phyloP scores from a whole-genome alignment of 1,140 invertebrate genomes.

The Neelides sp. region DNA sequence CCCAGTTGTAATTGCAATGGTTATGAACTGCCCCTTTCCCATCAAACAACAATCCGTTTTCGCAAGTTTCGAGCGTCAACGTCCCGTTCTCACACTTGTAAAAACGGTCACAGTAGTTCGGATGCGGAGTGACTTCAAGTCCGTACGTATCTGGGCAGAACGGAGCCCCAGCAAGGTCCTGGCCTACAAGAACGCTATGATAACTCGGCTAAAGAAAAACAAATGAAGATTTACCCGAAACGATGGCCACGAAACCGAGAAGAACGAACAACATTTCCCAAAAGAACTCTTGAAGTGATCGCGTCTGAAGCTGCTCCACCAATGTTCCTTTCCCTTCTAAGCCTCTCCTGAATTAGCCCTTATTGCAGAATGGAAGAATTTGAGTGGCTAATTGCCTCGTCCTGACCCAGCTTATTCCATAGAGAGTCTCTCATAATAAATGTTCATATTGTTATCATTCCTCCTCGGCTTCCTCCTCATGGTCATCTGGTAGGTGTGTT shows the following conservation, averaged over 20 bases:
- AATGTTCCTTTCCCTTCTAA: slow-evolving; percentile 3
- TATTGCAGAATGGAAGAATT: no score
- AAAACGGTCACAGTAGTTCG: slow-evolving; percentile 69
- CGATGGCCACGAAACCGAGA: not conserved
- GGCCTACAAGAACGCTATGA: not conserved
- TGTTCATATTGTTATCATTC: no score
- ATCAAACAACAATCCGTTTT: slow-evolving; percentile 80
- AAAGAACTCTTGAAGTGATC: slow-evolving; percentile 3
- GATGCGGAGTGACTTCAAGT: slow-evolving; percentile 66
- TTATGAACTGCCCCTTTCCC: slow-evolving; percentile 75
- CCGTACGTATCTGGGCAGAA: slow-evolving; percentile 54
- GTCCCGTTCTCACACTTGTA: slow-evolving; percentile 84
- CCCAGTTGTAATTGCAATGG: slow-evolving; percentile 90
- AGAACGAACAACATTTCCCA: slow-evolving; percentile 7
- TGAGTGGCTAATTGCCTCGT: no score
- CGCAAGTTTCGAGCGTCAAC: slow-evolving; percentile 73
- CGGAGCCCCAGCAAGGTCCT: slow-evolving; percentile 21
- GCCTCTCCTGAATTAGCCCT: not conserved
- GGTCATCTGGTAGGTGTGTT: no score
- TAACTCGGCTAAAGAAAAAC: slow-evolving; percentile 1
- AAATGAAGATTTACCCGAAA: not conserved
- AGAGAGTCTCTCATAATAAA: no score
- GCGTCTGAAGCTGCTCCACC: not conserved
- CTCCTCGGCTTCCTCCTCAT: no score
- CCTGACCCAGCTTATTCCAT: no score